Evolutionary conservation across 2,113 vertebrate genomes (phyloP).

Genomic region (Acrocephalus arundinaceus): DNA sequence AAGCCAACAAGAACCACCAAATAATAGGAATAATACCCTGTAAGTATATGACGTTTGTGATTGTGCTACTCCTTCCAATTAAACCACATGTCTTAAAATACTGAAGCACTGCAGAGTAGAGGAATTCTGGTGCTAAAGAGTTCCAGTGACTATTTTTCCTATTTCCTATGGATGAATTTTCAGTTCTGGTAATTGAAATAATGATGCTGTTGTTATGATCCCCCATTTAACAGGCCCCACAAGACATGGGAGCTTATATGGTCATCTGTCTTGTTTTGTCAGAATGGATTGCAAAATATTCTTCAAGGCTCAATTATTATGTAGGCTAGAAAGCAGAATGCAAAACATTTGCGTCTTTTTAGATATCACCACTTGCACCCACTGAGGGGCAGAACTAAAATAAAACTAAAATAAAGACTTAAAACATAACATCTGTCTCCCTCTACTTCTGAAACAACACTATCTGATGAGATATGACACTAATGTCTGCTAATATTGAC

Average conservation of each 20-base stretch:
- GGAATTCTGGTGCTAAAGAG: background rate
- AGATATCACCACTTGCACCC: background rate
- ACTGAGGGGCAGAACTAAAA: background rate
- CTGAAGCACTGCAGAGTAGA: background rate
- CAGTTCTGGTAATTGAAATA: background rate
- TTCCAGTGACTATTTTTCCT: background rate
- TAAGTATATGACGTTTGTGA: background rate
- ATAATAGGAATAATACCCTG: background rate
- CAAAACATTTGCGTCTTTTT: background rate
- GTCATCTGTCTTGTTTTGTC: background rate
- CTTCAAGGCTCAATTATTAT: background rate
- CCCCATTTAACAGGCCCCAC: background rate
- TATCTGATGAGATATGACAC: background rate
- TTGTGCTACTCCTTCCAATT: background rate
- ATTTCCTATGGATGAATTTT: background rate
- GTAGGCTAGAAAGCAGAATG: background rate
- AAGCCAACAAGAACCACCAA: background rate
- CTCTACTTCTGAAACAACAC: background rate
- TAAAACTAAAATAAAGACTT: background rate
- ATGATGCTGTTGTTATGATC: background rate
- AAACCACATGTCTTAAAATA: background rate
- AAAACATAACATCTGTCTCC: background rate
- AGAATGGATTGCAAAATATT: background rate
- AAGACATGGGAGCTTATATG: background rate
- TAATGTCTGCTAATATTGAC: background rate